These are phyloP conservation scores for Stramonita haemastoma DNA, from an alignment of 2,888 invertebrate genomes.

Conservation along the genomic window DNA sequence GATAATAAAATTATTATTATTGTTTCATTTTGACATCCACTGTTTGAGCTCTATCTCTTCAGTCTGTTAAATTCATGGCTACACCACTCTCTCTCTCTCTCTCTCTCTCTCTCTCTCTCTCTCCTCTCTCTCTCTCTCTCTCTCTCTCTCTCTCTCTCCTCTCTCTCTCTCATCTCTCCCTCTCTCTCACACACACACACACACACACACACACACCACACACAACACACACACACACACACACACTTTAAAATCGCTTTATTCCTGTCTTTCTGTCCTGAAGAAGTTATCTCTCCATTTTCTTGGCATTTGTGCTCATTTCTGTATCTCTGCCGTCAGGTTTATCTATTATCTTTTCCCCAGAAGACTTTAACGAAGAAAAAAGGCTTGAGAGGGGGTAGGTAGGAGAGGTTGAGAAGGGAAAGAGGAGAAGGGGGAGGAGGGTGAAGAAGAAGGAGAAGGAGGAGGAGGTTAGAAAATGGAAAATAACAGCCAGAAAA, in stretches of 20 bases:
- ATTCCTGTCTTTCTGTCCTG: too few species aligned
- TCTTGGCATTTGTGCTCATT: background rate
- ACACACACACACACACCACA: conserved; percentile 9
- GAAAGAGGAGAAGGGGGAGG: background rate
- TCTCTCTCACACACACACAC: background rate
- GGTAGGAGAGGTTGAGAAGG: background rate
- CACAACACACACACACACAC: background rate
- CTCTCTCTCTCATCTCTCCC: background rate
- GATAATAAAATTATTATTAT: too few species aligned
- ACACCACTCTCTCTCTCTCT: background rate
- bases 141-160: background rate
- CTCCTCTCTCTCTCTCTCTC: background rate
- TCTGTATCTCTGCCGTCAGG: background rate
- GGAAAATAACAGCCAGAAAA: too few species aligned
- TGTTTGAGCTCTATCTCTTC: too few species aligned
- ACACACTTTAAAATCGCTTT: too few species aligned
- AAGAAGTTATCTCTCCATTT: too few species aligned
- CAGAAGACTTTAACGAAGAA: background rate
- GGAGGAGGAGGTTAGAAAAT: background rate
- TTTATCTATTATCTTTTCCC: background rate
- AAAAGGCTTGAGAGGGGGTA: background rate
- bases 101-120: background rate
- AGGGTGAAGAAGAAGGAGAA: background rate
- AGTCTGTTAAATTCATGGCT: too few species aligned
- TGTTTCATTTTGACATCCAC: too few species aligned